phyloP scores from a whole-genome alignment of 2,797 vertebrate species.

The Lophius americanus region DNA sequence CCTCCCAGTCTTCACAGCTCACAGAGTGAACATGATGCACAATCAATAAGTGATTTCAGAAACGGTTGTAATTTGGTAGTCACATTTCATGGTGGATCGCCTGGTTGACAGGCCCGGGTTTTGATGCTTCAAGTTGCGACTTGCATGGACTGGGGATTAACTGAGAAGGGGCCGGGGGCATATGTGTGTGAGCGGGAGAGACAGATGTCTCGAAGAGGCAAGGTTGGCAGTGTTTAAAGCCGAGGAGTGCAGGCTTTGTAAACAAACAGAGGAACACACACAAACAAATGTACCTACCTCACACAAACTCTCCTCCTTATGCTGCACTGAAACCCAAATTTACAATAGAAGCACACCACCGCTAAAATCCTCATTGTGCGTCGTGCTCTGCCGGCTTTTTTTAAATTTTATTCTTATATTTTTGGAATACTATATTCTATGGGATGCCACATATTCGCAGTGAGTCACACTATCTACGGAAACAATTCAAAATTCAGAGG shows the following conservation, averaged over 20 bases:
- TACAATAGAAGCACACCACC: conserved; percentile 27
- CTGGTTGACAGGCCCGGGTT: conserved; percentile 38
- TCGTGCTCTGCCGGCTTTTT: background rate
- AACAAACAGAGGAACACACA: conserved; percentile 64
- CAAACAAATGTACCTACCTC: conserved; percentile 56
- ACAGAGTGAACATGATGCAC: conserved; percentile 16
- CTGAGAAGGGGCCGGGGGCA: conserved; percentile 25
- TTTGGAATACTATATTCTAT: too few relatives aligned
- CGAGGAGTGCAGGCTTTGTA: conserved; percentile 60
- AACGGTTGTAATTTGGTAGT: conserved; percentile 40
- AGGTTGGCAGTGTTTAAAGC: conserved; percentile 56
- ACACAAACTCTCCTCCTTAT: conserved; percentile 39
- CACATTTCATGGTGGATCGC: conserved; percentile 22
- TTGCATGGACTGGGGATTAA: conserved; percentile 43
- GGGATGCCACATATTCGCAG: too few relatives aligned
- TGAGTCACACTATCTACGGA: too few relatives aligned
- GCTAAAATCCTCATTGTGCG: conserved; percentile 41
- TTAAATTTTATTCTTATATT: too few relatives aligned
- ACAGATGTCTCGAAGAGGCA: conserved; percentile 62
- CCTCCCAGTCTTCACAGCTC: conserved; percentile 37
- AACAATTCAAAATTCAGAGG: too few relatives aligned
- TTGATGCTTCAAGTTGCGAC: conserved; percentile 43
- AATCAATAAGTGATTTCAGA: conserved; percentile 35
- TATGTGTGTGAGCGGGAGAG: conserved; percentile 33
- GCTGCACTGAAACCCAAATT: conserved; percentile 40